Base-by-base conservation (phyloP, 2,888 invertebrate genomes). In the Cryptophagus acutangulus region DNA sequence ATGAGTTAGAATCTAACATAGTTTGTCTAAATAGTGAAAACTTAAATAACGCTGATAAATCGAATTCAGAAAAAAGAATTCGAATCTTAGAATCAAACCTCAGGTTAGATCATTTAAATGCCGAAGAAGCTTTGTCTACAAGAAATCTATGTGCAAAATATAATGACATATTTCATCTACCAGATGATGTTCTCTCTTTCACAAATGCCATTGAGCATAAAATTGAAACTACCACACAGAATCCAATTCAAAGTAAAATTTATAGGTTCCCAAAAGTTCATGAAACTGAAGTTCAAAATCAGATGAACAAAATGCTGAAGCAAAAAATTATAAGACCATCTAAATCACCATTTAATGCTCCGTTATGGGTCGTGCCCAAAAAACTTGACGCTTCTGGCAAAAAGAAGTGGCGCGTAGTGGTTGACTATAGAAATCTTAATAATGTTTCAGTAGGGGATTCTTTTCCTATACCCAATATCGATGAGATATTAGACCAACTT, bases 101-200 rank as follows among this genome's bases (percentile, higher is more conserved):
- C 57, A 31, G 37, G 10, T 5, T 17, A 9, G 29, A 37, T 28
- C 37, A 37, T 37, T 28, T 28, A 17, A 37, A 37, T 16, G 3
- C 25, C 2, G 37, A 37, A 37, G 37, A 37, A 28, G 17, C 26
- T 17, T 8, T n/a, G 9, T 26, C 26, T 4, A 9, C 29, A 9
- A 2, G 14, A 6, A 12, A 24, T 9, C 9, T 15, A 10, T 37
- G 37, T 37, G 12, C 9, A 15, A 12, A 37, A 37, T 37, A 16
- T 12, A 28, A 2, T 12, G 15, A 37, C 16, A 31, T 31, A 3
- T 31, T 31, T 31, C 12, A 31, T 16, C 9, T 15, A 31, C 31
- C 31, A 10, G 9, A 28, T 28, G 9, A 12, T 25, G 5, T 13
- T 8, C 15, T 25, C 12, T 25, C 20, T 3, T 8, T 3, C n/a